Evolutionary conservation across 2,797 vertebrate species (phyloP).

Genomic region (Hydrocynus forskahlii): DNA sequence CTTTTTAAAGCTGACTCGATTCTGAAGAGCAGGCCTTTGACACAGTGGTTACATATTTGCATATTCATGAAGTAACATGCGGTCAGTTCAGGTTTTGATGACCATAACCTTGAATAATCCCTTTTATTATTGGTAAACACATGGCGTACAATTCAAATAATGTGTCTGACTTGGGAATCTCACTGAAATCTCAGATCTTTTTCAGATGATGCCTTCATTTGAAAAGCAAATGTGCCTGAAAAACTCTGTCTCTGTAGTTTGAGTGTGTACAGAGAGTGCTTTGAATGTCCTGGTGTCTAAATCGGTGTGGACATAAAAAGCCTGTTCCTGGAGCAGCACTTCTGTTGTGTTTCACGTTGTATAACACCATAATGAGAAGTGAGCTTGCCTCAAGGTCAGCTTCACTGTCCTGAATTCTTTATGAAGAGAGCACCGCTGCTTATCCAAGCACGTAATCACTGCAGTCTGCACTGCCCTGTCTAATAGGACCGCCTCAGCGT

Average conservation of each 20-base stretch:
- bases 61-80: too few species aligned
- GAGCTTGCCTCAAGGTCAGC: slow-evolving; percentile 1
- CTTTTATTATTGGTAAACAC: too few species aligned
- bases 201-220: neutral
- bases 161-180: too few species aligned
- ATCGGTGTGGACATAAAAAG: neutral
- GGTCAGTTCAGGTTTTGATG: too few species aligned
- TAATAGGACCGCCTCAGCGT: neutral
- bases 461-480: neutral
- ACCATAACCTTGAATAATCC: too few species aligned
- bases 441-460: neutral
- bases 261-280: neutral
- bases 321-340: neutral
- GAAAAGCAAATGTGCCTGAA: neutral
- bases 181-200: neutral
- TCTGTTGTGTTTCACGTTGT: slow-evolving; percentile 1
- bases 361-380: slow-evolving; percentile 4
- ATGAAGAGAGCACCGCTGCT: slow-evolving; percentile 5
- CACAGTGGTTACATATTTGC: neutral
- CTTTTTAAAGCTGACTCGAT: neutral
- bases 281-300: neutral
- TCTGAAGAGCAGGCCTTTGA: neutral
- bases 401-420: neutral
- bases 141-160: too few species aligned
- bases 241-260: neutral